phyloP scores from a whole-genome alignment of 2,888 invertebrate genomes.

The Plusia festucae region DNA sequence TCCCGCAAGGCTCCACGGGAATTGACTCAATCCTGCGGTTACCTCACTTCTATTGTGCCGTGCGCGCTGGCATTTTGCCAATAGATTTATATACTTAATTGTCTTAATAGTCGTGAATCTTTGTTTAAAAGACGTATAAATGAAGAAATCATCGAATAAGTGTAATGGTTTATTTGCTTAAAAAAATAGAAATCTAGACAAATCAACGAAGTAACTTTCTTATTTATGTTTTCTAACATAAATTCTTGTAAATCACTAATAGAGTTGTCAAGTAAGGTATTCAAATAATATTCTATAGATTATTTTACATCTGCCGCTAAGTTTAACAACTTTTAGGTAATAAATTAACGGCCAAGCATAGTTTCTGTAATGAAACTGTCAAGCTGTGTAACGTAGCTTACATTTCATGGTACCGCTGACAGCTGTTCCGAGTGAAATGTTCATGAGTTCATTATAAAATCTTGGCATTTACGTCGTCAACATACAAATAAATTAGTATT shows the following conservation, averaged over 20 bases:
- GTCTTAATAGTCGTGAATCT: conserved; percentile 19
- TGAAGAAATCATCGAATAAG: background rate
- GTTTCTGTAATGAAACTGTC: conserved; percentile 6
- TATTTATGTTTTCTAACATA: no score
- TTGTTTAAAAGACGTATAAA: conserved; percentile 13
- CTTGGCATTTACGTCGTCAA: background rate
- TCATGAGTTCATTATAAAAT: background rate
- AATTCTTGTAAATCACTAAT: background rate
- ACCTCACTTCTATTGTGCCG: conserved; percentile 51
- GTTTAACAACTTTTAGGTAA: conserved; percentile 7
- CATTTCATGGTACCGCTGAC: background rate
- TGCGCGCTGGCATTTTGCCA: conserved; percentile 41
- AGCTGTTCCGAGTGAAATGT: background rate
- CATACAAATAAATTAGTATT: background rate
- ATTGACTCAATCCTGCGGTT: conserved; percentile 53
- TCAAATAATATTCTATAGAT: background rate
- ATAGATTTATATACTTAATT: conserved; percentile 42
- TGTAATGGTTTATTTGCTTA: background rate
- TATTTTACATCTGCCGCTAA: background rate
- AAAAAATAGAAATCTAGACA: background rate
- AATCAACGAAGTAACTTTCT: no score
- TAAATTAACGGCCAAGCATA: background rate
- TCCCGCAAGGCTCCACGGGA: conserved; percentile 26
- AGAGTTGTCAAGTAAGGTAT: background rate
- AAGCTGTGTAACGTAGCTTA: no score